Conservation (phyloP, 2,797 vertebrate genomes). For the Gadopsis marmoratus region DNA sequence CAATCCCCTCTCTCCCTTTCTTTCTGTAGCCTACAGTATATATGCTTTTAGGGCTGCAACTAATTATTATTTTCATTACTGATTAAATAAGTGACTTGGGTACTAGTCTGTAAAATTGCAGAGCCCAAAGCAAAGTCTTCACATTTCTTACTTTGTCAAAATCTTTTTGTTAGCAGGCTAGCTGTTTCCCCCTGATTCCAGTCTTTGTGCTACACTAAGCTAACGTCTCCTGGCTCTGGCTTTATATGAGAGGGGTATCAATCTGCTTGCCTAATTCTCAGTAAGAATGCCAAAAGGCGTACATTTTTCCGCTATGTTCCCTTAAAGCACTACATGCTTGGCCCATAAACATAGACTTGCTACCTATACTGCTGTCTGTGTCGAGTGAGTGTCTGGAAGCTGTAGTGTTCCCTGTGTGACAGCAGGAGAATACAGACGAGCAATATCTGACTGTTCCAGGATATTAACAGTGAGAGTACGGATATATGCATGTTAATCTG, state of each 20-base stretch:
- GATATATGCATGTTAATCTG: conserved; percentile 15
- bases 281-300: no score
- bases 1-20: background rate
- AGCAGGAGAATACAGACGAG: conserved; percentile 70
- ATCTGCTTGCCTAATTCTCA: background rate
- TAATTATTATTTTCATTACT: background rate
- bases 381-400: conserved; percentile 17
- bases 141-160: background rate
- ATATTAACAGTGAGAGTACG: conserved; percentile 8
- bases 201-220: conserved; percentile 2
- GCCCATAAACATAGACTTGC: background rate
- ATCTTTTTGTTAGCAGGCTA: conserved; percentile 1
- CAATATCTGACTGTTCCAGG: conserved; percentile 16
- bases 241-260: background rate
- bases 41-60: background rate
- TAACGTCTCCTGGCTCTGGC: background rate
- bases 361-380: background rate
- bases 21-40: background rate
- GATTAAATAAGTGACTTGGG: background rate
- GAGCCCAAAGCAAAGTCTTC: background rate
- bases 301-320: no score
- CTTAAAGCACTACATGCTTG: no score
- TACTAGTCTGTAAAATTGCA: background rate
- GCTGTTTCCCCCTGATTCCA: background rate
- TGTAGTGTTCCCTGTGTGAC: conserved; percentile 17